phyloP scores from a whole-genome alignment of 2,797 vertebrate genomes.

The Miichthys miiuy region DNA sequence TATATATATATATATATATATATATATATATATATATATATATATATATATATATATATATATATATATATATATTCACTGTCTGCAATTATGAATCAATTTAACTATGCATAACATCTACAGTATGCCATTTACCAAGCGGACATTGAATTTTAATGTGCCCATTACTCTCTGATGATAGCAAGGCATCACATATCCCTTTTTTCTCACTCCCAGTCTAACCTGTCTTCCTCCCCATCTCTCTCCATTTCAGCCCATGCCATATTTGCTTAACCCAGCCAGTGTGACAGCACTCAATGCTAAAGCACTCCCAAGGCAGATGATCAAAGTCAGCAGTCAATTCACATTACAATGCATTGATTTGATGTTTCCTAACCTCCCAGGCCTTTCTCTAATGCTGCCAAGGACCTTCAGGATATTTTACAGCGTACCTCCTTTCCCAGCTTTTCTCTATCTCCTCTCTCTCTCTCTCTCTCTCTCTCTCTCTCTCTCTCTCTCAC shows the following conservation, averaged over 20 bases:
- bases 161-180: constrained; percentile 76
- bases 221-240: constrained; percentile 66
- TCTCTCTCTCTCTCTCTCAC: neutral
- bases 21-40: too few species aligned
- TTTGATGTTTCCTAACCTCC: constrained; percentile 88
- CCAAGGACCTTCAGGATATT: constrained; percentile 84
- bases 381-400: constrained; percentile 85
- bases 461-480: neutral
- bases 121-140: constrained; percentile 66
- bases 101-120: constrained; percentile 66
- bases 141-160: constrained; percentile 75
- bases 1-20: too few species aligned
- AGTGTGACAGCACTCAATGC: constrained; percentile 87
- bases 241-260: constrained; percentile 75
- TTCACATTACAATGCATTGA: constrained; percentile 88
- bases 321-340: constrained; percentile 90
- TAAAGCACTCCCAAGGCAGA: constrained; percentile 87
- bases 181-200: constrained; percentile 59
- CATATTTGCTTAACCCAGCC: constrained; percentile 86
- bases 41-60: too few species aligned
- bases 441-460: constrained; percentile 41
- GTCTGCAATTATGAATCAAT: constrained; percentile 66
- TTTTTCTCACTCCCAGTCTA: constrained; percentile 60
- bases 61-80: constrained; percentile 30
- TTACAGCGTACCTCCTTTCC: constrained; percentile 69